Percentiles rank a stretch among this genome's conserved stretches.
These are phyloP conservation scores for Halichoeres trimaculatus DNA, from an alignment of 2,113 vertebrate genomes.

Conservation along the genomic window DNA sequence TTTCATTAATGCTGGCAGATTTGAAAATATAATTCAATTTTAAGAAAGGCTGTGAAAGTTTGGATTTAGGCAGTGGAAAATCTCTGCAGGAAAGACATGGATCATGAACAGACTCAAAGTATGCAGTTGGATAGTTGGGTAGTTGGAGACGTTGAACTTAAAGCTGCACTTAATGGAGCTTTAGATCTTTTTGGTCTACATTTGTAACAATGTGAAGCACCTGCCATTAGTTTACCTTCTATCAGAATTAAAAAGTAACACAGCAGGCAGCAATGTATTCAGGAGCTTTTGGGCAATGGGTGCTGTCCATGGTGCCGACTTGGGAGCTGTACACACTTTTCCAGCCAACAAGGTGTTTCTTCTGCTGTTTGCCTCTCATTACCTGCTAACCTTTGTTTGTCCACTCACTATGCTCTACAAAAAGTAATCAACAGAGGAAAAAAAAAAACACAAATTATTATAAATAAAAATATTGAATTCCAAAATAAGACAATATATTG, in stretches of 20 bases:
- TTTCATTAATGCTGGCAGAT: constrained; percentile 1
- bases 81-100: background rate
- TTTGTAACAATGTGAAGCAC: no score
- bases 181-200: background rate
- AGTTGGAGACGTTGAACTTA: background rate
- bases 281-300: no score
- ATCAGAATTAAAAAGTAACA: background rate
- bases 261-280: background rate
- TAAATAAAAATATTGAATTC: no score
- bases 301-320: background rate
- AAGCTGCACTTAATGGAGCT: background rate
- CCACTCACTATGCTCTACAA: no score
- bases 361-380: no score
- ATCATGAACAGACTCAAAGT: constrained; percentile 13
- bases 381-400: no score
- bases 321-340: background rate
- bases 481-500: no score
- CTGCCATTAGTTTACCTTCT: no score
- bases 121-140: background rate
- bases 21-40: background rate
- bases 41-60: background rate
- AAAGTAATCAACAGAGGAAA: no score
- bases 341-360: no score
- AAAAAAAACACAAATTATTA: no score
- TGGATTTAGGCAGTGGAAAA: background rate